These are phyloP conservation scores for Drosophila neocordata DNA, from an alignment of 1,140 invertebrate genomes.

Conservation along the genomic window DNA sequence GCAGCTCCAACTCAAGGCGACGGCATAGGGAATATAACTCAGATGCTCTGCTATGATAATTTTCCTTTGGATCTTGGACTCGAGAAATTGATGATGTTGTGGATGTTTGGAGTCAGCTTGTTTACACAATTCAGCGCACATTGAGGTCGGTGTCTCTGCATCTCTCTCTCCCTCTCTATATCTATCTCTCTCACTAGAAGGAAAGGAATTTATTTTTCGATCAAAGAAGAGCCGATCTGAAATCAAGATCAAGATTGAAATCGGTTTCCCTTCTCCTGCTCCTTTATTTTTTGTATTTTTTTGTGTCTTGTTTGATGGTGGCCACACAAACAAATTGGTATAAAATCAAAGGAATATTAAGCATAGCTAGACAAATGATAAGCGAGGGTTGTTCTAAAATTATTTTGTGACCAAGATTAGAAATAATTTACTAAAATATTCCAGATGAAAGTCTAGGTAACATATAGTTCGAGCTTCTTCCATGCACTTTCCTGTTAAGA, in stretches of 20 bases:
- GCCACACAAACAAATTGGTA: constrained; percentile 9
- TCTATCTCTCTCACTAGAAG: constrained; percentile 38
- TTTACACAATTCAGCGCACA: constrained; percentile 82
- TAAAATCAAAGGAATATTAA: constrained; percentile 1
- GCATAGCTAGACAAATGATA: constrained; percentile 6
- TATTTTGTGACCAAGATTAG: not conserved
- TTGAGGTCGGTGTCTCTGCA: constrained; percentile 64
- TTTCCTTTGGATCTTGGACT: constrained; percentile 41
- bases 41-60: constrained; percentile 81
- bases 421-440: too few species aligned
- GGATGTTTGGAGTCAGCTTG: constrained; percentile 81
- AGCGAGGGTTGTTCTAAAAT: not conserved
- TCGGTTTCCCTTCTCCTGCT: not conserved
- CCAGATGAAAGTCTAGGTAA: too few species aligned
- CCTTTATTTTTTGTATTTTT: not conserved
- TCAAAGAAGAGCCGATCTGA: constrained; percentile 52
- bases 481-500: too few species aligned
- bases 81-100: constrained; percentile 76
- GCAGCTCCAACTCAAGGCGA: constrained; percentile 22
- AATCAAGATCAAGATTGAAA: constrained; percentile 72
- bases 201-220: constrained; percentile 62
- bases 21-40: constrained; percentile 78
- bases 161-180: constrained; percentile 26
- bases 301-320: constrained; percentile 9
- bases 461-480: too few species aligned